Conservation (phyloP, 2,797 vertebrate species). For the Gadopsis marmoratus region DNA sequence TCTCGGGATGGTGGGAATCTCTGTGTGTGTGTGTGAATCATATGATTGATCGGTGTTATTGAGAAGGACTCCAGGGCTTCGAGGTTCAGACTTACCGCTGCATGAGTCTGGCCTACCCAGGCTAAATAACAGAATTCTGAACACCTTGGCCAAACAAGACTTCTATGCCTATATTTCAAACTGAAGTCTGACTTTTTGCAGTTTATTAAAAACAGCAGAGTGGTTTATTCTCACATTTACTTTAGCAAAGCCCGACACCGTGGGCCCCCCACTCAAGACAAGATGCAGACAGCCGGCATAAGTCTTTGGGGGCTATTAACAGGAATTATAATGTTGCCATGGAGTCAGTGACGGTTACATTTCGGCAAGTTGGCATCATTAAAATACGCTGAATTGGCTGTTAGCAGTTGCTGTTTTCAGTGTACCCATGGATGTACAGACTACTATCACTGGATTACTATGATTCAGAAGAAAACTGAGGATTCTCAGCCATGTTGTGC, state of each 20-base stretch:
- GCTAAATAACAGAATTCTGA: background rate
- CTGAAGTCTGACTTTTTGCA: too few species aligned
- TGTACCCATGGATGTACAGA: too few species aligned
- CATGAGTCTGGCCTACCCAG: background rate
- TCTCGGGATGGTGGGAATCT: constrained; percentile 22
- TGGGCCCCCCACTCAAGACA: too few species aligned
- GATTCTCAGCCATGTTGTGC: too few species aligned
- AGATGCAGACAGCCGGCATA: too few species aligned
- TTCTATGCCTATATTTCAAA: background rate
- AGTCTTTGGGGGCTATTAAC: background rate
- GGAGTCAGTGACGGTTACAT: background rate
- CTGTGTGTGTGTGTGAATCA: background rate
- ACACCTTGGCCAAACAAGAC: background rate
- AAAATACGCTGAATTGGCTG: too few species aligned
- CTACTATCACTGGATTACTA: too few species aligned
- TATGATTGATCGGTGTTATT: constrained; percentile 14
- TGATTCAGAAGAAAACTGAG: too few species aligned
- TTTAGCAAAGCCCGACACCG: background rate
- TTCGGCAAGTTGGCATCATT: background rate
- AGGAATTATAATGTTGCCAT: background rate
- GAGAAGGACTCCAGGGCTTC: constrained; percentile 9
- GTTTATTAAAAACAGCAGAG: too few species aligned
- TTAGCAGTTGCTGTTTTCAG: too few species aligned
- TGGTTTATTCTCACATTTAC: too few species aligned
- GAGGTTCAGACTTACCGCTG: background rate